Evolutionary conservation across 2,888 invertebrate species (phyloP).

Genomic region (Calliopum simillimum): DNA sequence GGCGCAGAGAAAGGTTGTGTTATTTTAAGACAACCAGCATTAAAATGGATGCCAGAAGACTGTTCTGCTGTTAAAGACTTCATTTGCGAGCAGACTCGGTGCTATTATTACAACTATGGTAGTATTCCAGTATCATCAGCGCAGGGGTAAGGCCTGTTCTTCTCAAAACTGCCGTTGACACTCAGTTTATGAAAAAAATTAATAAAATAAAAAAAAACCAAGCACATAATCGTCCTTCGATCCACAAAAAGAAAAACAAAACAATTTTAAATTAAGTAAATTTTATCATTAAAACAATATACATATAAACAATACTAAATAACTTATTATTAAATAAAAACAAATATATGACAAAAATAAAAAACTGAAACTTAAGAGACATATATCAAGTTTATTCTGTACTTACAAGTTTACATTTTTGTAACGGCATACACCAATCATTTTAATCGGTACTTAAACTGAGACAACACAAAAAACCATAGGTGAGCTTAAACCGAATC

Average conservation of each 20-base stretch:
- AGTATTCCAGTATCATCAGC: slow-evolving; percentile 89
- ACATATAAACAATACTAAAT: slow-evolving; percentile 20
- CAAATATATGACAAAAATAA: no score
- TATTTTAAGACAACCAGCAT: slow-evolving; percentile 79
- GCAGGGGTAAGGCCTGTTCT: slow-evolving; percentile 82
- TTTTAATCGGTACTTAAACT: no score
- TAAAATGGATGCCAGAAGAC: slow-evolving; percentile 86
- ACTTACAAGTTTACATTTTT: no score
- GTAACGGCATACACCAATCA: no score
- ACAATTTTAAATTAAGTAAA: background rate
- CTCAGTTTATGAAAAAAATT: slow-evolving; percentile 37
- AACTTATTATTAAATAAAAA: no score
- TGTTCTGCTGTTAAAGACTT: slow-evolving; percentile 87
- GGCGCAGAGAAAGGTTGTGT: slow-evolving; percentile 80
- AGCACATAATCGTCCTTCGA: slow-evolving; percentile 22
- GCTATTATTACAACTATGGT: slow-evolving; percentile 92
- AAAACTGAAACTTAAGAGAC: no score
- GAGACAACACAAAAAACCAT: no score
- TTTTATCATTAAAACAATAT: slow-evolving; percentile 34
- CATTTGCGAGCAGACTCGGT: slow-evolving; percentile 90
- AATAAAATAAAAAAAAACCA: slow-evolving; percentile 39
- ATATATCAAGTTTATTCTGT: background rate
- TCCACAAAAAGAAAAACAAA: no score
- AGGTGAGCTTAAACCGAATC: no score
- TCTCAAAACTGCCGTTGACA: slow-evolving; percentile 50